A percentile compares a stretch with the other conserved stretches of the same genome.
These are phyloP conservation scores for Apodemia duryi DNA, from an alignment of 2,888 invertebrate species.

Conservation along the genomic window DNA sequence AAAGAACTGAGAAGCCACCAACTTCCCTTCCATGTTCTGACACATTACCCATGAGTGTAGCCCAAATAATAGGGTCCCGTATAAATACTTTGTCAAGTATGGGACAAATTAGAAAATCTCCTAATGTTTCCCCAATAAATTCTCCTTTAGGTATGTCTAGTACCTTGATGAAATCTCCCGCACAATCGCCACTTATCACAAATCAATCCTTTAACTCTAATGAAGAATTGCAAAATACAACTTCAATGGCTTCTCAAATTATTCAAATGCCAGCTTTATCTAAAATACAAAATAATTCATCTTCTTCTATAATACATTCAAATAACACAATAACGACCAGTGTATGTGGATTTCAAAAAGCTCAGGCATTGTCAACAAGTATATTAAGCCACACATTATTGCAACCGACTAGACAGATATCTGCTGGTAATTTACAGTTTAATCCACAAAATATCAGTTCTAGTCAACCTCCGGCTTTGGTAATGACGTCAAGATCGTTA, in stretches of 20 bases:
- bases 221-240: constrained; percentile 48
- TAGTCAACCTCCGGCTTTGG: constrained; percentile 73
- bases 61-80: constrained; percentile 60
- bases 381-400: constrained; percentile 70
- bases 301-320: constrained; percentile 59
- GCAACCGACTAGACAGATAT: constrained; percentile 66
- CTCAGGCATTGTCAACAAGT: constrained; percentile 61
- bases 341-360: constrained; percentile 58
- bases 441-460: constrained; percentile 69
- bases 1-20: constrained; percentile 57
- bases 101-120: constrained; percentile 65
- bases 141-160: constrained; percentile 60
- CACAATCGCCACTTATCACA: constrained; percentile 59
- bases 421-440: constrained; percentile 53
- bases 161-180: constrained; percentile 65
- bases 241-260: constrained; percentile 58
- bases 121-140: constrained; percentile 66
- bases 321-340: constrained; percentile 60
- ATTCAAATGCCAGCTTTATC: constrained; percentile 75
- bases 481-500: constrained; percentile 70
- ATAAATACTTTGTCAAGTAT: constrained; percentile 61
- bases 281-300: constrained; percentile 59
- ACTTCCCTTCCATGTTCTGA: constrained; percentile 47
- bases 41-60: constrained; percentile 56
- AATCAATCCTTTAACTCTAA: constrained; percentile 48